A percentile compares a stretch with the other conserved stretches of the same genome.
These are phyloP conservation scores for Thunnus thynnus DNA, from an alignment of 2,113 vertebrate genomes.

Conservation along the genomic window DNA sequence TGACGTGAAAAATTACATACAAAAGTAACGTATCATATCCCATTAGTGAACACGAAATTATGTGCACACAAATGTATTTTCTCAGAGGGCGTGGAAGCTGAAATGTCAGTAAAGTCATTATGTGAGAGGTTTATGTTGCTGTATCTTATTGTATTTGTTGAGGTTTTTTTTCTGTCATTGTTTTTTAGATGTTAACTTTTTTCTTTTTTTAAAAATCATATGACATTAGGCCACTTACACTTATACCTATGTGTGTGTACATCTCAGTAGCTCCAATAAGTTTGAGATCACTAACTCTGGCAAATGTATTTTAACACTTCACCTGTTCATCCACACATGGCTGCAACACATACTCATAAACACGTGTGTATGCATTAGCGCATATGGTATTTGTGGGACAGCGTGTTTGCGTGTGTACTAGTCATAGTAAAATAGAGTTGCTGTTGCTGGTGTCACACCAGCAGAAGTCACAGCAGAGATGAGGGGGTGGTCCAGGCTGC, in stretches of 20 bases:
- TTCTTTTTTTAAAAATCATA: neutral
- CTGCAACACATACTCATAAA: neutral
- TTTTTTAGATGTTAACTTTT: neutral
- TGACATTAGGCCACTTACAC: neutral
- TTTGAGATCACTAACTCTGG: neutral
- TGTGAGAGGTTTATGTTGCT: too few relatives aligned
- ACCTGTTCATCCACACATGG: neutral
- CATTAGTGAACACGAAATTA: too few relatives aligned
- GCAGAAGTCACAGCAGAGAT: slow-evolving; percentile 48
- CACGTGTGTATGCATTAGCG: neutral
- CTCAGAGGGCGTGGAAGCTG: too few relatives aligned
- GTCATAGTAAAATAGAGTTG: slow-evolving; percentile 27
- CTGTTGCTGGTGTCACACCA: slow-evolving; percentile 23
- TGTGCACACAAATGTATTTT: too few relatives aligned
- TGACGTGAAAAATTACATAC: too few relatives aligned
- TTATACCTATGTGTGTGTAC: neutral
- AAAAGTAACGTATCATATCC: too few relatives aligned
- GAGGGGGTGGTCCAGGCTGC: slow-evolving; percentile 53
- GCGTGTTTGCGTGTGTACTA: neutral
- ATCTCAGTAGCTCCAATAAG: neutral
- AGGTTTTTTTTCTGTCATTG: too few relatives aligned
- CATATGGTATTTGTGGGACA: neutral
- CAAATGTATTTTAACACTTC: neutral
- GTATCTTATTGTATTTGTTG: too few relatives aligned
- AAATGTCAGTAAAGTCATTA: too few relatives aligned